Evolutionary conservation across 2,113 vertebrate genomes (phyloP), one percentile per base, ranked within the genome.

Genomic region (Pristiophorus japonicus): DNA sequence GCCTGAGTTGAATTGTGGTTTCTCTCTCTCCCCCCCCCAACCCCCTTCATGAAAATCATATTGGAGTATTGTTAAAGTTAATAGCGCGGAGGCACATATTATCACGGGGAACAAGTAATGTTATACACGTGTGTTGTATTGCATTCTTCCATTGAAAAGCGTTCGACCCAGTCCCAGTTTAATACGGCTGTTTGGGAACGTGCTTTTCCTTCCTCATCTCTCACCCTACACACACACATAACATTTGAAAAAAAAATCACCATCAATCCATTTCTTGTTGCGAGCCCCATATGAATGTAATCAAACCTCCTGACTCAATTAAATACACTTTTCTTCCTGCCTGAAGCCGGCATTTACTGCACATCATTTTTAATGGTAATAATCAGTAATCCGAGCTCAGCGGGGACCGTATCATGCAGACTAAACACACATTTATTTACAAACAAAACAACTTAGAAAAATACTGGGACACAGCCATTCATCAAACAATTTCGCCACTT

Each of bases 291-390:
- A 38, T 38, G n/a, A 90, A 30, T 90, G 51, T 90, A 59, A 59
- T 62, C 59, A 63, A 63, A 22, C 59, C 88, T 63, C 14, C 59
- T 63, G 88, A 7, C 62, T 92, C 88, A 92, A 63, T 63, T 92
- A 63, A 92, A 92, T 2, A 62, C 30, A 63, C n/a, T 63, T 91
- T 92, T 38, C 55, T 92, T 18, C 62, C 34, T 92, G 88, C 62
- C 55, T 63, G 88, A 92, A 63, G n/a, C 16, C 62, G 14, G 59
- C 88, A 63, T 92, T 63, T 92, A 63, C n/a, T 38, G 34, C 59
- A 62, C 88, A 92, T 90, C 88, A 92, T 24, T 63, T 63, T 92
- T 63, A 63, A 92, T 63, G 88, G 59, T 92, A 92, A 92, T 92
- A 92, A 92, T 92, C 62, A 63, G 30, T 92, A 62, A 92, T 38